Evolutionary conservation across 2,888 invertebrate genomes (phyloP).

Genomic region (Diarsia mendica): DNA sequence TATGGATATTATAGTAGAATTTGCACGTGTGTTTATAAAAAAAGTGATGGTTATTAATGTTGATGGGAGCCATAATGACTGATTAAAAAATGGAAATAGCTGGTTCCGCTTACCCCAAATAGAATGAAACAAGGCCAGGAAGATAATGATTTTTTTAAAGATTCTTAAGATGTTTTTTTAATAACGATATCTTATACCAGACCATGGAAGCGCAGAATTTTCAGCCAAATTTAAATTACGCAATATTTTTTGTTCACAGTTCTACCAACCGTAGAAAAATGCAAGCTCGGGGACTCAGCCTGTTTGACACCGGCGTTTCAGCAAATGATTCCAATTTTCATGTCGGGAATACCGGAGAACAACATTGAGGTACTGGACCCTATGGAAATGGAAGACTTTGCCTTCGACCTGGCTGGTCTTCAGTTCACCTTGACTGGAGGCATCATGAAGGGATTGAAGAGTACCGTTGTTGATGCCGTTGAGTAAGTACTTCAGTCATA

Average conservation of each 20-base stretch:
- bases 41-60: no score
- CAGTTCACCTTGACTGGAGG: conserved; percentile 65
- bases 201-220: no score
- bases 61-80: no score
- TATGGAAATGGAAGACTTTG: conserved; percentile 65
- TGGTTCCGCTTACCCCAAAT: no score
- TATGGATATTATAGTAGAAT: background rate
- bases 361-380: conserved; percentile 68
- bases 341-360: conserved; percentile 67
- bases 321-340: conserved; percentile 64
- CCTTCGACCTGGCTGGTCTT: conserved; percentile 70
- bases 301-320: conserved; percentile 65
- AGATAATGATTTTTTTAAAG: no score
- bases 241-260: conserved; percentile 30
- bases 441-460: conserved; percentile 62
- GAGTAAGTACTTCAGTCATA: conserved; percentile 56
- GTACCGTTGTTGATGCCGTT: conserved; percentile 45
- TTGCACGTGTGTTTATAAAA: no score
- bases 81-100: no score
- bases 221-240: background rate
- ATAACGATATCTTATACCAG: no score
- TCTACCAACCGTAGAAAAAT: conserved; percentile 57
- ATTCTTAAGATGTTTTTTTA: no score
- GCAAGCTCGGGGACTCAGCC: conserved; percentile 59
- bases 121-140: no score